Percentiles rank a stretch among this genome's conserved stretches.
phyloP scores from a whole-genome alignment of 2,888 invertebrate species.

The Junonia oenone region DNA sequence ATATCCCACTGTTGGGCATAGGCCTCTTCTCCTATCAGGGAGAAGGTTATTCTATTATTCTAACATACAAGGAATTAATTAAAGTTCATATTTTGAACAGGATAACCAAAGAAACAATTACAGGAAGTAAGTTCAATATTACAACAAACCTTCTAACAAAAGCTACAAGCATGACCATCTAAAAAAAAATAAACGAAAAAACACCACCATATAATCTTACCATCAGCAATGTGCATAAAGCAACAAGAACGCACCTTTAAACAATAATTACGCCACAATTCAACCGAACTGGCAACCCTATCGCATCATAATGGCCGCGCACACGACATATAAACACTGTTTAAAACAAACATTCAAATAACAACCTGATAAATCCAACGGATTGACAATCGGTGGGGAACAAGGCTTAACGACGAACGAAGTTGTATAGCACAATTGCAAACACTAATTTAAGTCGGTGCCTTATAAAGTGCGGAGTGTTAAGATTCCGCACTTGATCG shows the following conservation, averaged over 20 bases:
- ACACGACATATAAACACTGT: constrained; percentile 35
- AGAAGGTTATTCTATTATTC: too few relatives aligned
- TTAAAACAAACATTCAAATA: constrained; percentile 41
- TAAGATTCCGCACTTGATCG: constrained; percentile 73
- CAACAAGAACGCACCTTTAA: background rate
- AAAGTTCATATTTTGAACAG: too few relatives aligned
- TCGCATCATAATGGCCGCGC: constrained; percentile 17
- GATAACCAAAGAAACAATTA: too few relatives aligned
- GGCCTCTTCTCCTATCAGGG: too few relatives aligned
- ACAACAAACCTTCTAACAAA: too few relatives aligned
- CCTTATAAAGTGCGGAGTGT: constrained; percentile 70
- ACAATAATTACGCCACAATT: constrained; percentile 5
- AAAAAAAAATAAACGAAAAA: background rate
- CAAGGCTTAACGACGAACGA: constrained; percentile 47
- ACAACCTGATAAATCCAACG: constrained; percentile 53
- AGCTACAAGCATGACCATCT: background rate
- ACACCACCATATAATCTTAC: background rate
- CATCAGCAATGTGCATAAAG: background rate
- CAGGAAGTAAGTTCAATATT: too few relatives aligned
- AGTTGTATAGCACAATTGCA: constrained; percentile 65
- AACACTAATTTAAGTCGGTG: constrained; percentile 72
- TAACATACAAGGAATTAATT: too few relatives aligned
- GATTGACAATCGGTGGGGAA: constrained; percentile 54
- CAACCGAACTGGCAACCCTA: constrained; percentile 1
- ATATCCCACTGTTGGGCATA: too few relatives aligned